These are phyloP conservation scores for Dinothrombium tinctorium DNA, from an alignment of 1,140 invertebrate genomes.

Conservation along the genomic window DNA sequence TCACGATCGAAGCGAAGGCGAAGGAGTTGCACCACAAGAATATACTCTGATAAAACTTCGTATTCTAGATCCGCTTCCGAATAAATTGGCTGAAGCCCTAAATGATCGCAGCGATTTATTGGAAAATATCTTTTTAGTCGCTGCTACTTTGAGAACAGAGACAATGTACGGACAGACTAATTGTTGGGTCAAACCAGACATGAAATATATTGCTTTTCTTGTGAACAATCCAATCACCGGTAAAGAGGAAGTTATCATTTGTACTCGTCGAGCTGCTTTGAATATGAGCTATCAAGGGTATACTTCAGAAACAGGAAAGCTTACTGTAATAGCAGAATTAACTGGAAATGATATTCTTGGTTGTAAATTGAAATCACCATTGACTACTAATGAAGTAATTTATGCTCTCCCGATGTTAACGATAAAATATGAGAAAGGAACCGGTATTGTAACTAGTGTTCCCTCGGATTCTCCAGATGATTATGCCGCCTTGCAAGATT, in stretches of 20 bases:
- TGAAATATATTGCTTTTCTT: slow-evolving; percentile 67
- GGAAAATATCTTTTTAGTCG: slow-evolving; percentile 57
- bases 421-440: slow-evolving; percentile 91
- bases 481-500: slow-evolving; percentile 74
- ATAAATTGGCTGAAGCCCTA: slow-evolving; percentile 27
- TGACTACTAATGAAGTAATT: slow-evolving; percentile 53
- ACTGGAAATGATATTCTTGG: slow-evolving; percentile 49
- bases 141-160: slow-evolving; percentile 90
- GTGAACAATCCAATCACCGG: slow-evolving; percentile 20
- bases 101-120: slow-evolving; percentile 19
- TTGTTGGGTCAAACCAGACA: slow-evolving; percentile 89
- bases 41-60: slow-evolving; percentile 94
- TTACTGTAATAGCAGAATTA: slow-evolving; percentile 41
- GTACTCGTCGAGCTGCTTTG: slow-evolving; percentile 55
- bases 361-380: slow-evolving; percentile 47
- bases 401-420: slow-evolving; percentile 93
- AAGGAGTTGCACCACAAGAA: slow-evolving; percentile 92
- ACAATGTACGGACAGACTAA: slow-evolving; percentile 99
- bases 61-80: slow-evolving; percentile 44
- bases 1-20: slow-evolving; percentile 81
- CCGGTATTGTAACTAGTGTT: slow-evolving; percentile 91
- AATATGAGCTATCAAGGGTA: slow-evolving; percentile 94
- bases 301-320: slow-evolving; percentile 62
- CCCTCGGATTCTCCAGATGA: slow-evolving; percentile 98
- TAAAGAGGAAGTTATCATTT: slow-evolving; percentile 58